phyloP scores from a whole-genome alignment of 2,113 vertebrate species.

The Pterocles orientalis region DNA sequence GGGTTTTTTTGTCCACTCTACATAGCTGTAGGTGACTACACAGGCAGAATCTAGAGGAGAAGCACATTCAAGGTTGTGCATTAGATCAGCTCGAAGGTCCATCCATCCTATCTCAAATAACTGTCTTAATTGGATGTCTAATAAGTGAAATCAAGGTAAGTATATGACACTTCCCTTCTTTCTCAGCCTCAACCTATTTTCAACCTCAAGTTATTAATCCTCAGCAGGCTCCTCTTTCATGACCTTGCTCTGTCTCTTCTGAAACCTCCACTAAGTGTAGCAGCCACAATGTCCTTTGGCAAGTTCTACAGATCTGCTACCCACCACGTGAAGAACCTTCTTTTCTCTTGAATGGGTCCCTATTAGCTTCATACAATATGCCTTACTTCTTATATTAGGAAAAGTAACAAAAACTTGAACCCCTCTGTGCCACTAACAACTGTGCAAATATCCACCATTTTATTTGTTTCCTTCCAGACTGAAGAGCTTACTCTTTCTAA shows the following conservation, averaged over 20 bases:
- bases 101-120: not conserved
- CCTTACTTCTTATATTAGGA: not conserved
- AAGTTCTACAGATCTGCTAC: not conserved
- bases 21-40: not conserved
- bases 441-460: not conserved
- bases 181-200: accelerated
- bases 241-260: not conserved
- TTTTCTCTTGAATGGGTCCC: not conserved
- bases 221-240: not conserved
- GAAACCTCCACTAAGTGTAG: not conserved
- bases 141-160: not conserved
- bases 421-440: not conserved
- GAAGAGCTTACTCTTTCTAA: not conserved
- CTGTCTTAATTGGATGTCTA: not conserved
- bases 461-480: not conserved
- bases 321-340: not conserved
- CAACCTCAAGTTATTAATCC: not conserved
- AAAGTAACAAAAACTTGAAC: not conserved
- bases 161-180: not conserved
- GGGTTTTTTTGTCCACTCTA: not conserved
- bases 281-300: accelerated
- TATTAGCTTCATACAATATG: not conserved
- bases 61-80: not conserved
- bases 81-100: not conserved
- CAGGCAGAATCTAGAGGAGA: not conserved